These are phyloP conservation scores for Aulostomus chinensis DNA, from an alignment of 2,797 vertebrate genomes.

Conservation along the genomic window DNA sequence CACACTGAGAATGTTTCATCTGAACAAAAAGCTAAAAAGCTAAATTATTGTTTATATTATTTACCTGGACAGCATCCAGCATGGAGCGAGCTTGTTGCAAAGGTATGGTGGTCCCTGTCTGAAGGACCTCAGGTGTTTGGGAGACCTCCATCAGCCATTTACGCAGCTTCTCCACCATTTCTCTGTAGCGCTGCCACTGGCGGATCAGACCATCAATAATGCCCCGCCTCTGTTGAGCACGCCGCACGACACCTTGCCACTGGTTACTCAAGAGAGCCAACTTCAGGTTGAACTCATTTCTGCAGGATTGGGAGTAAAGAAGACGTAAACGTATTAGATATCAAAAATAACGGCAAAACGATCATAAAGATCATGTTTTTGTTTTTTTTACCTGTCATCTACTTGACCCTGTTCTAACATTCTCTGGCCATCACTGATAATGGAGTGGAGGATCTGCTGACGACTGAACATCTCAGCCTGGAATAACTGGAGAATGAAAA, in stretches of 20 bases:
- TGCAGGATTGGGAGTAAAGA: conserved; percentile 43
- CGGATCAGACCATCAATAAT: conserved; percentile 94
- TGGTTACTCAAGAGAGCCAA: conserved; percentile 92
- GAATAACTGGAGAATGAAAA: conserved; percentile 85
- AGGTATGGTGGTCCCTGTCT: conserved; percentile 77
- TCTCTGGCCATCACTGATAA: conserved; percentile 92
- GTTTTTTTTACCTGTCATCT: conserved; percentile 88
- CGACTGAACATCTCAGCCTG: conserved; percentile 99
- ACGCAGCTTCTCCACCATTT: conserved; percentile 89
- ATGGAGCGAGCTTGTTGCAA: conserved; percentile 89
- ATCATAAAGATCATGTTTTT: background rate
- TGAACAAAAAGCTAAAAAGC: background rate
- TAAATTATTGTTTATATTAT: background rate
- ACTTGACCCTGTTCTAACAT: conserved; percentile 97
- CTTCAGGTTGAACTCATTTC: conserved; percentile 94
- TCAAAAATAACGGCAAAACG: no score
- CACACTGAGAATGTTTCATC: no score
- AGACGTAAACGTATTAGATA: no score
- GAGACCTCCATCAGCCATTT: conserved; percentile 89
- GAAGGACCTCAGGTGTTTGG: conserved; percentile 74
- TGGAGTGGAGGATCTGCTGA: conserved; percentile 97
- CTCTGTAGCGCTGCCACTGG: conserved; percentile 95
- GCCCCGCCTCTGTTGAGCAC: conserved; percentile 92
- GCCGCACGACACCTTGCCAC: conserved; percentile 96
- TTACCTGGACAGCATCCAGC: conserved; percentile 91